phyloP scores from a whole-genome alignment of 2,888 invertebrate genomes.

The Zelleria hepariella region DNA sequence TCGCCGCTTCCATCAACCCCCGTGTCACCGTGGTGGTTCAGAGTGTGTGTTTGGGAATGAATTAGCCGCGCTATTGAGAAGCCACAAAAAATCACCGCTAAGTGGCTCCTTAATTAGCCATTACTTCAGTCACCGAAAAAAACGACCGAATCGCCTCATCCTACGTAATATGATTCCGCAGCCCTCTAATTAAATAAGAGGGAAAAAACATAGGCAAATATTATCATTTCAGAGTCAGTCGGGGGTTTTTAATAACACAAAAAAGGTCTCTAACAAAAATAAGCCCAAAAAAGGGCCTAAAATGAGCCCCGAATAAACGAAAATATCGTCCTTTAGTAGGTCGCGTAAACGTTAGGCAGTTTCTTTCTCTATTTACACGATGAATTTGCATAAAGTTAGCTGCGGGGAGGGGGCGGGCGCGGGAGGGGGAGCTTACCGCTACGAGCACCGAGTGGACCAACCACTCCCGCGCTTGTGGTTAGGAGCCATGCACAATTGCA shows the following conservation, averaged over 20 bases:
- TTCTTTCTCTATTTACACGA: conserved; percentile 3
- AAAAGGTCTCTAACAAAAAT: background rate
- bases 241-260: background rate
- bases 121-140: background rate
- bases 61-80: background rate
- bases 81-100: background rate
- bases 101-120: background rate
- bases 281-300: background rate
- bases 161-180: background rate
- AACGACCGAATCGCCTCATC: background rate
- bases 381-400: conserved; percentile 2
- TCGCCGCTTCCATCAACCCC: no score
- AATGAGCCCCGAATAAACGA: background rate
- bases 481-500: background rate
- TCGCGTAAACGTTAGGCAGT: background rate
- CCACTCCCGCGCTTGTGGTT: background rate
- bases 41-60: no score
- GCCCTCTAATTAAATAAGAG: background rate
- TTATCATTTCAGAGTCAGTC: background rate
- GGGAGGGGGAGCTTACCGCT: background rate
- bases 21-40: no score
- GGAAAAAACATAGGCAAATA: background rate
- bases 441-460: no score
- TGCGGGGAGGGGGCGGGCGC: background rate
- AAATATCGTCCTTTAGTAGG: background rate